These are phyloP conservation scores for Drosophila trapezifrons DNA, from an alignment of 1,140 invertebrate species.

Conservation along the genomic window DNA sequence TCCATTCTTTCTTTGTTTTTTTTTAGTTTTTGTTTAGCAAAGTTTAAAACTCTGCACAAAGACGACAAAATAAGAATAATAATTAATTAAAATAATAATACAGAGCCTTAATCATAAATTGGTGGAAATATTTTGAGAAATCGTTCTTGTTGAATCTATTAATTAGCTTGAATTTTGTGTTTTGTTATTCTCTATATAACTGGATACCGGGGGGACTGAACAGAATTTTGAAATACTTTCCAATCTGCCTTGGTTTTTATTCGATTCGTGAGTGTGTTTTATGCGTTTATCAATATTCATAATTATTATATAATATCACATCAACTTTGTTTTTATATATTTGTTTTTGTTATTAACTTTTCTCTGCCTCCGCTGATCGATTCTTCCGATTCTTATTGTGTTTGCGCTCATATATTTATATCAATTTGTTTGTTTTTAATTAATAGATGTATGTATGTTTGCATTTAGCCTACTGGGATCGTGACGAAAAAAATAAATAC, in stretches of 20 bases:
- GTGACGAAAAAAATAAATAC: slow-evolving; percentile 24
- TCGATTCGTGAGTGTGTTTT: slow-evolving; percentile 41
- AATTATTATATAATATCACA: slow-evolving; percentile 84
- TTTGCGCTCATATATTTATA: slow-evolving; percentile 56
- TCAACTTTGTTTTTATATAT: slow-evolving; percentile 82
- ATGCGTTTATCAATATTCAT: slow-evolving; percentile 65
- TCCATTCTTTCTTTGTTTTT: background rate
- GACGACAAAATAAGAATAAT: slow-evolving; percentile 32
- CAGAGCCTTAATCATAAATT: slow-evolving; percentile 56
- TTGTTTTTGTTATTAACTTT: slow-evolving; percentile 56
- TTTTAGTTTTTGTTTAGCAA: slow-evolving; percentile 19
- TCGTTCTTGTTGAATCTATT: slow-evolving; percentile 41
- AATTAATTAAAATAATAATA: slow-evolving; percentile 60
- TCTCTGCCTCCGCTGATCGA: slow-evolving; percentile 24
- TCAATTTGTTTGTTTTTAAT: slow-evolving; percentile 38
- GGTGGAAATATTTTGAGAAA: slow-evolving; percentile 59
- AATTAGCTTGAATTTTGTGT: slow-evolving; percentile 27
- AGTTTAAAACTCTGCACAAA: slow-evolving; percentile 68
- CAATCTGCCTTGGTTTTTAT: slow-evolving; percentile 25
- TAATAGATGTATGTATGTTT: slow-evolving; percentile 34
- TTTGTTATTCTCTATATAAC: slow-evolving; percentile 13
- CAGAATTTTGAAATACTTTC: slow-evolving; percentile 30
- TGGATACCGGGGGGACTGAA: slow-evolving; percentile 18
- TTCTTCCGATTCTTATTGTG: slow-evolving; percentile 61
- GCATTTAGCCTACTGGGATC: slow-evolving; percentile 68